Evolutionary conservation across 1,140 invertebrate genomes (phyloP).

Genomic region (Drosophila kanapiae): DNA sequence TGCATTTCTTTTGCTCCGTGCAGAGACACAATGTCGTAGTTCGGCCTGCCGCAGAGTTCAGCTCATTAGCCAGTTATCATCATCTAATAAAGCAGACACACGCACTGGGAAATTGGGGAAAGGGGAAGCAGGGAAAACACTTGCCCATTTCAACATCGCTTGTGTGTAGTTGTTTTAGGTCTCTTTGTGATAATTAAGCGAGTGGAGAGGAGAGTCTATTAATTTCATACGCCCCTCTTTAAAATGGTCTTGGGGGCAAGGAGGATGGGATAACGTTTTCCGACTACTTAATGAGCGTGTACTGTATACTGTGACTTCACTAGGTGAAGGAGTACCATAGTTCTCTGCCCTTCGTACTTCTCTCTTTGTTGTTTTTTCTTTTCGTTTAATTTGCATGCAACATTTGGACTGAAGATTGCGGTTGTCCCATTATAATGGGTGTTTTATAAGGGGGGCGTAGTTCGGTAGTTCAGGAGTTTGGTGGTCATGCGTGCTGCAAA

Average conservation of each 20-base stretch:
- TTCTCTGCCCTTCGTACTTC: conserved; percentile 24
- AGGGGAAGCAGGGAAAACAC: conserved; percentile 37
- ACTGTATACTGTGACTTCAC: conserved; percentile 46
- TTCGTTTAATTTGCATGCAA: conserved; percentile 69
- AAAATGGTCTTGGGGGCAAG: conserved; percentile 32
- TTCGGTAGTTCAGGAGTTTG: conserved; percentile 6
- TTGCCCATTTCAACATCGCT: conserved; percentile 72
- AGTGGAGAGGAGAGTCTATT: conserved; percentile 72
- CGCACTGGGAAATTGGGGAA: conserved; percentile 36
- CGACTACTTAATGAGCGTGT: conserved; percentile 62
- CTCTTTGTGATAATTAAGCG: conserved; percentile 76
- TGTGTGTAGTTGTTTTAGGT: conserved; percentile 31
- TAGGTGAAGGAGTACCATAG: conserved; percentile 48
- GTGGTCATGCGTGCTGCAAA: conserved; percentile 69
- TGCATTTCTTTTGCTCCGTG: conserved; percentile 2
- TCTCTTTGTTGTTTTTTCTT: conserved; percentile 2
- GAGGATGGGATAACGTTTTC: conserved; percentile 64
- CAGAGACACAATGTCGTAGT: conserved; percentile 52
- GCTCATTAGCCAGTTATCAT: conserved; percentile 83
- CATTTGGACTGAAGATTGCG: conserved; percentile 62
- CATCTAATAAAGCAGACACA: conserved; percentile 78
- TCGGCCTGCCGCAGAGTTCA: conserved; percentile 69
- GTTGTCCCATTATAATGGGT: conserved; percentile 24
- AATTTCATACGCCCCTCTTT: conserved; percentile 79
- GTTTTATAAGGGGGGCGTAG: conserved; percentile 9